Evolutionary conservation across 2,113 vertebrate species (phyloP), one percentile per base, ranked within the genome.

Genomic region (Alces alces): DNA sequence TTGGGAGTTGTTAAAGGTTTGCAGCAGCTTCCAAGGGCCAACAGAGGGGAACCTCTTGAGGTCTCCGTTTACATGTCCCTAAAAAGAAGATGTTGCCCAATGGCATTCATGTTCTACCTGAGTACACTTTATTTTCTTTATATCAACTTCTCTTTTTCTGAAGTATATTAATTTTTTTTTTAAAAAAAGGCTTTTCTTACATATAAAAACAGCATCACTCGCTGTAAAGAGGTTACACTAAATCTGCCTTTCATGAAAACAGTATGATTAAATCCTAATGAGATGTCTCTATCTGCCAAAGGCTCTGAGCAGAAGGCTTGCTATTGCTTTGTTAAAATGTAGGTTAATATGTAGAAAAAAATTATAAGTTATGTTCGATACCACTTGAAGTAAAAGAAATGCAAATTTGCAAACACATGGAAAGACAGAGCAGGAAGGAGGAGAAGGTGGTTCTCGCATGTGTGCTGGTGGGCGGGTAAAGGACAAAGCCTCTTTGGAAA

Each of bases 361-460:
- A 23, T 33, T 55, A 52, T 5, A 30, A 45, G 52, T 13, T 45
- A 28, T 7, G 4, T 54, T 27, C 43, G 19, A 43, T n/a, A 43
- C 52, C 36, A 54, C n/a, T 88, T 43, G 36, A 45, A 87, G 47
- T 55, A 45, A 80, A 45, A 80, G 28, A 78, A 93, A 25, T 33
- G 27, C 13, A 54, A 27, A 52, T 79, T 25, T 52, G 55, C 45
- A 25, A 61, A 60, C 55, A 25, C 0, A 0, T 30, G 58, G 13
- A 78, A 57, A 78, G 64, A 36, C 5, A n/a, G 15, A n/a, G 5
- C 52, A 17, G 5, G 64, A 13, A 30, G 39, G 58, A 54, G 19
- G 33, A 50, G 10, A 6, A 45, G 10, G 23, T 13, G 52, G 6
- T 7, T 4, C 52, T 47, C 52, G 1, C 28, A 1, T 1, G 6